Conservation (phyloP, 1,140 invertebrate species). For the Pseudomyrmex concolor region DNA sequence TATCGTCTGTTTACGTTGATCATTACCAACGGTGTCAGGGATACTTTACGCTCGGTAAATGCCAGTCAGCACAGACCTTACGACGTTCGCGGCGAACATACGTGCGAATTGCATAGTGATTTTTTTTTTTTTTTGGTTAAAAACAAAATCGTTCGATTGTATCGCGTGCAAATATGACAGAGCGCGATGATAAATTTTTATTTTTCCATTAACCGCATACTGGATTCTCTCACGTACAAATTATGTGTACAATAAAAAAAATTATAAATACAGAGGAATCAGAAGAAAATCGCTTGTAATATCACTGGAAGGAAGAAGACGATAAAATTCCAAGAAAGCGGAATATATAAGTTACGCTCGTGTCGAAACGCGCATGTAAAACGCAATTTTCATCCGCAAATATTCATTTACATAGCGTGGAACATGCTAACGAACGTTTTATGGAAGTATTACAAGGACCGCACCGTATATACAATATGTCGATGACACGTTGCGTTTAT, state of each 20-base stretch:
- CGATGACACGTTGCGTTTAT: background rate
- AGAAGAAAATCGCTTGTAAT: background rate
- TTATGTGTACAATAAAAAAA: background rate
- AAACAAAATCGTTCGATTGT: background rate
- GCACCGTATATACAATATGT: background rate
- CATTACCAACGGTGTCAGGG: constrained; percentile 9
- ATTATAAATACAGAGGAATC: background rate
- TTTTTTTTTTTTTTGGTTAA: background rate
- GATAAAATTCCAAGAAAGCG: background rate
- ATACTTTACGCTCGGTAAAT: constrained; percentile 9
- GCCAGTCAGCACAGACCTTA: background rate
- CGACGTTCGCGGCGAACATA: background rate
- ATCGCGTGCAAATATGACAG: too few species aligned
- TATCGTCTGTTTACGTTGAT: constrained; percentile 57
- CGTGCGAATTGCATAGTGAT: background rate
- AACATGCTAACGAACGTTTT: background rate
- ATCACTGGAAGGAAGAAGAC: background rate
- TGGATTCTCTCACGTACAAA: too few species aligned
- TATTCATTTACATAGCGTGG: background rate
- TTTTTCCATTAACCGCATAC: too few species aligned
- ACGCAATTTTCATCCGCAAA: background rate
- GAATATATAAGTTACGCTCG: background rate
- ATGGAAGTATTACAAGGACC: background rate
- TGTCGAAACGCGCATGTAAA: background rate
- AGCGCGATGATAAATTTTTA: too few species aligned